Evolutionary conservation across 2,888 invertebrate genomes (phyloP), one percentile per base, ranked within the genome.

Genomic region (Ellobium chinense): DNA sequence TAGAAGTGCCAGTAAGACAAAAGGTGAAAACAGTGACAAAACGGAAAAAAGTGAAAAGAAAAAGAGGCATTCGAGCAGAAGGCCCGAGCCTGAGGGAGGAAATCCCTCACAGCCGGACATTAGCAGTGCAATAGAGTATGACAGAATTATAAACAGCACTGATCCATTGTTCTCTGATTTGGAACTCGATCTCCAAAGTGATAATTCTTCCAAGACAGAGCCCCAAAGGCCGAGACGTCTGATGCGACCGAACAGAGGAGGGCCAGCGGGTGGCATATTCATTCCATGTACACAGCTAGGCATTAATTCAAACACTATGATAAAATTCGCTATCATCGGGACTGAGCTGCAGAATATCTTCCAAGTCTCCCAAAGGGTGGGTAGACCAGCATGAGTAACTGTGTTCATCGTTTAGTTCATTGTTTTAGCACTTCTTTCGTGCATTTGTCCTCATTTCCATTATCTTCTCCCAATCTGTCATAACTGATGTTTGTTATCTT

Each of bases 271-370:
- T 24, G 87, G 86, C 29, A 84, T 87, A 39, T 81, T 86, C 78
- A 85, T 89, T 70, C 87, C 88, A 3, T 88, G 87, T 78, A 66
- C 87, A 9, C 85, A 84, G 84, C 81, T 87, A n/a, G 86, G 87
- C 74, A 83, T 91, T 94, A 97, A 97, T 92, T 98, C 98, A 80
- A 98, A 98, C 93, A 98, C 98, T 14, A 96, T 98, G 96, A 98
- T 99, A 96, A 98, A 98, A 94, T 98, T 98, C 94, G 97, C 96
- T 93, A 96, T 99, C 88, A 99, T 99, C 93, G 96, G 96, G 93
- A 98, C 98, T 93, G 99, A 99, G 94, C 95, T 99, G 93, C 98
- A 98, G 94, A 99, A 99, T 94, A 97, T 98, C 93, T 97, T 97
- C 95, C 97, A 97, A 93, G 97, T 97, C 93, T 98, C 98, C 93